Evolutionary conservation across 2,113 vertebrate species (phyloP).

Genomic region (Tupaia chinensis): DNA sequence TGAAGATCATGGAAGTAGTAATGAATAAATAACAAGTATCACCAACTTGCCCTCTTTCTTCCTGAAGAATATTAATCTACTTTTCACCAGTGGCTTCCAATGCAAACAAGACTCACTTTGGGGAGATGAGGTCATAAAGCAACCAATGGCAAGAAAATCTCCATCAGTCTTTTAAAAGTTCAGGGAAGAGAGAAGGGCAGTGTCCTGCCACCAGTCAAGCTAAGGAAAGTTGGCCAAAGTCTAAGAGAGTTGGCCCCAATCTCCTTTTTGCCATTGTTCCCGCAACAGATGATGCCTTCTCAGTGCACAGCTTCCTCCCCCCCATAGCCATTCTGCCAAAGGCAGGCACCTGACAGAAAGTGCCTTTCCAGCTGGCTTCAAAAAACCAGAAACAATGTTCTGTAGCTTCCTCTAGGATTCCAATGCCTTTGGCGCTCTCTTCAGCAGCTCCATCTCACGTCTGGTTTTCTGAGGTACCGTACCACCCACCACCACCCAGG

Average conservation of each 20-base stretch:
- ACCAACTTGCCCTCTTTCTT: not conserved
- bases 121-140: not conserved
- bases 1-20: not conserved
- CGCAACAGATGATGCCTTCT: not conserved
- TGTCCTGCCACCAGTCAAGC: too few species aligned
- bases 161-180: too few species aligned
- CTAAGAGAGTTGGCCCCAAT: not conserved
- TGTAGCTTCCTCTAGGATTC: not conserved
- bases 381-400: not conserved
- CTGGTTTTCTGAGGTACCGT: not conserved
- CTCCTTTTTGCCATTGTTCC: not conserved
- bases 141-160: not conserved
- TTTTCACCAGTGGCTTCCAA: not conserved
- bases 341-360: not conserved
- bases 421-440: not conserved
- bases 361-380: not conserved
- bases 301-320: not conserved
- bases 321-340: not conserved
- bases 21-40: not conserved
- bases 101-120: not conserved
- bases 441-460: not conserved
- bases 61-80: not conserved
- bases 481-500: not conserved
- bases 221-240: not conserved
- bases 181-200: not conserved